Conservation (phyloP, 2,797 vertebrate genomes). For the Cossypha polioptera region DNA sequence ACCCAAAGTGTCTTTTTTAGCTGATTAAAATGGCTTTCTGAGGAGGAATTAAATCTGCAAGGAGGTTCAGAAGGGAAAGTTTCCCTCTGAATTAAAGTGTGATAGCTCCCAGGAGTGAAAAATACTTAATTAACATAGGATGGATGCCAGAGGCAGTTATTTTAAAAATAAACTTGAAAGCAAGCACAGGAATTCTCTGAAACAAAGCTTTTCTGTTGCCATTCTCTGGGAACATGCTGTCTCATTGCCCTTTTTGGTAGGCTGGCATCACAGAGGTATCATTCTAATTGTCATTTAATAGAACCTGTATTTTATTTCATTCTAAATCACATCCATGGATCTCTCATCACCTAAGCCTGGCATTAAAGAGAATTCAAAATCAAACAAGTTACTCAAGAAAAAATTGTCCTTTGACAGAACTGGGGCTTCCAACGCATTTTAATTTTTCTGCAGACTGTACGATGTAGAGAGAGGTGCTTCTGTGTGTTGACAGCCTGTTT, state of each 20-base stretch:
- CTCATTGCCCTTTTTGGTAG: not conserved
- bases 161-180: conserved; percentile 60
- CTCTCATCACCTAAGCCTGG: not conserved
- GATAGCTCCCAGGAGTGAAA: conserved; percentile 22
- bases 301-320: not conserved
- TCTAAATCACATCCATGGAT: not conserved
- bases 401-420: conserved; percentile 21
- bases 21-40: not conserved
- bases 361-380: conserved; percentile 62
- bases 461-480: not conserved
- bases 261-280: not conserved
- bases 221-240: not conserved
- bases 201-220: conserved; percentile 4
- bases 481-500: not conserved
- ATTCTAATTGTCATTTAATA: conserved; percentile 27
- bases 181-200: not conserved
- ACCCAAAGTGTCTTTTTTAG: not conserved
- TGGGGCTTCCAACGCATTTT: conserved; percentile 6
- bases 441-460: not conserved
- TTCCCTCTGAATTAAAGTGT: not conserved
- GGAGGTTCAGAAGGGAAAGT: not conserved
- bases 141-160: conserved; percentile 34
- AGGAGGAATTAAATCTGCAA: not conserved
- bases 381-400: conserved; percentile 12
- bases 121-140: conserved; percentile 52